phyloP scores from a whole-genome alignment of 2,797 vertebrate species.

The Glossophaga mutica region DNA sequence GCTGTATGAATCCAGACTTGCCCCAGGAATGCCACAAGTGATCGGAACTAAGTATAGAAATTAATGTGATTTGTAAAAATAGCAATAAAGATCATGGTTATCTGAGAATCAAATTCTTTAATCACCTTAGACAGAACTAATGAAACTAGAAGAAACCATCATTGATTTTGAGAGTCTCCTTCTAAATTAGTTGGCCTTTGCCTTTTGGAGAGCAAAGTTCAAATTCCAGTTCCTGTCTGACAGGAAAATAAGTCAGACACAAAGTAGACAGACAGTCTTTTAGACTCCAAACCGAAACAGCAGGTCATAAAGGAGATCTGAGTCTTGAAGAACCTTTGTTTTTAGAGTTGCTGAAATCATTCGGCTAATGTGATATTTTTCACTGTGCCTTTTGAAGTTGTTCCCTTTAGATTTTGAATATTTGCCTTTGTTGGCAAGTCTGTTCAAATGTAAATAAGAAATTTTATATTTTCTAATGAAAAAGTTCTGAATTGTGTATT shows the following conservation, averaged over 20 bases:
- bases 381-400: not conserved
- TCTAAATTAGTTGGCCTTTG: slow-evolving; percentile 75
- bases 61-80: slow-evolving; percentile 65
- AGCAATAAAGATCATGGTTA: slow-evolving; percentile 41
- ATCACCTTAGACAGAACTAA: slow-evolving; percentile 63
- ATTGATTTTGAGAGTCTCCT: slow-evolving; percentile 63
- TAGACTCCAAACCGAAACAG: slow-evolving; percentile 31
- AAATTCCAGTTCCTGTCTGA: slow-evolving; percentile 73
- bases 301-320: not conserved
- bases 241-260: slow-evolving; percentile 66
- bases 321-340: not conserved
- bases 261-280: slow-evolving; percentile 43
- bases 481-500: not conserved
- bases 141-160: slow-evolving; percentile 63
- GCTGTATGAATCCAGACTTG: slow-evolving; percentile 68
- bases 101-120: slow-evolving; percentile 65
- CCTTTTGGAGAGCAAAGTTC: slow-evolving; percentile 74
- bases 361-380: not conserved
- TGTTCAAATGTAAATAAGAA: not conserved
- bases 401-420: not conserved
- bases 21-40: slow-evolving; percentile 61
- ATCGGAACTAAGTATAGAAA: slow-evolving; percentile 51
- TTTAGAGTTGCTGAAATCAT: slow-evolving; percentile 9
- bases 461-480: slow-evolving; percentile 23
- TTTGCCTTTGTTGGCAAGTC: not conserved